phyloP scores from a whole-genome alignment of 2,113 vertebrate genomes.

The Epinephelus fuscoguttatus region DNA sequence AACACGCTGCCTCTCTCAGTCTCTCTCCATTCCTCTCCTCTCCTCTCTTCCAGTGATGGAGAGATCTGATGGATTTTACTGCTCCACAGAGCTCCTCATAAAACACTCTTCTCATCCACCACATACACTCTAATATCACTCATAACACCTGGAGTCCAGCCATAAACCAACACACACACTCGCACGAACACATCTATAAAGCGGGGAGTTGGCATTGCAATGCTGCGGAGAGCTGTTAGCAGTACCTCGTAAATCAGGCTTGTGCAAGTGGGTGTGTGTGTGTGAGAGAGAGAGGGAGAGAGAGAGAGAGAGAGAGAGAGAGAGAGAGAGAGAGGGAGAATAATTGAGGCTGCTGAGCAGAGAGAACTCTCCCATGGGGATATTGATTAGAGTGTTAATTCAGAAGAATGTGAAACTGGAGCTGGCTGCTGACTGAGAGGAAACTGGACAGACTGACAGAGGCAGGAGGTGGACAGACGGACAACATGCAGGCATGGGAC shows the following conservation, averaged over 20 bases:
- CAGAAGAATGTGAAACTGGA: conserved; percentile 73
- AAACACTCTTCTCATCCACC: conserved; percentile 74
- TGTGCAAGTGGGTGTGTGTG: conserved; percentile 62
- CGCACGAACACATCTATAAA: conserved; percentile 64
- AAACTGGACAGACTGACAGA: conserved; percentile 70
- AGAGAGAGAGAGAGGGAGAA: conserved; percentile 34
- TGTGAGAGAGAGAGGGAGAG: conserved; percentile 14
- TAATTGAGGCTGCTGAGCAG: conserved; percentile 68
- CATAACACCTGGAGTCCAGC: conserved; percentile 78
- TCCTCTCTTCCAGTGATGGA: conserved; percentile 57
- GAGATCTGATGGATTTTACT: conserved; percentile 77
- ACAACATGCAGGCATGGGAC: conserved; percentile 12
- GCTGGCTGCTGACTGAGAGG: conserved; percentile 72
- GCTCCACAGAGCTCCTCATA: conserved; percentile 69
- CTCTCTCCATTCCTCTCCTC: neutral
- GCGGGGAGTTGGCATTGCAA: conserved; percentile 71
- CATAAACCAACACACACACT: conserved; percentile 63
- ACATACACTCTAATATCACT: conserved; percentile 77
- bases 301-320: conserved; percentile 32
- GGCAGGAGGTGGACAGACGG: conserved; percentile 31
- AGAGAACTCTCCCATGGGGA: conserved; percentile 72
- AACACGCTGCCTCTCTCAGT: conserved; percentile 1
- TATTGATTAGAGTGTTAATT: conserved; percentile 83
- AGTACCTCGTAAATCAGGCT: conserved; percentile 78
- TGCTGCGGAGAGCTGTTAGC: conserved; percentile 75